Base-by-base conservation (phyloP, 2,888 invertebrate species). In the Biston stratarius region DNA sequence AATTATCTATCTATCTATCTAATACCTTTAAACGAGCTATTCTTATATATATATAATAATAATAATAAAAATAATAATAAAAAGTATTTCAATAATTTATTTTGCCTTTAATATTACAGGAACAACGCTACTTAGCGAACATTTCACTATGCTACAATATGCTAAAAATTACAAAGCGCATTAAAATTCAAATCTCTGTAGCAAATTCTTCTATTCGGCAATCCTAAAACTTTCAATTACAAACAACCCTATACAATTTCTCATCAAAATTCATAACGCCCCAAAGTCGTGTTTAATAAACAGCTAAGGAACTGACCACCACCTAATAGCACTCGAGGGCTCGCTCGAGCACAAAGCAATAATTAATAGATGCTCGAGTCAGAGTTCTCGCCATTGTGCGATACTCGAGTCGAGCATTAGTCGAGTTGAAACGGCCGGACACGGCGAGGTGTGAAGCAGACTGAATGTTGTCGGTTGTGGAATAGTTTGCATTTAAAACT, bases 361-460 rank as follows among this genome's bases (percentile, higher is more conserved):
- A 92, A 93, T 93, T 93, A 93, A 93, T 92, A 92, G 92, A 90
- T 87, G 85, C 91, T 91, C 85, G 86, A 88, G 87, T 85, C 87
- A 80, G 84, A 88, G 88, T 84, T 86, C 85, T 83, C 82, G 83
- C 80, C 82, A 71, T 72, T 72, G 69, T 73, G 70, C 36, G 11
- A 49, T 36, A n/a, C 62, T 69, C 38, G 57, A 60, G 57, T 60
- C 59, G 52, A 57, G 65, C 38, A 64, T 56, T 64, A 49, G 45
- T 63, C 42, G 2, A n/a, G 38, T 24, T 56, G 38, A 48, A 49
- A 44, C 47, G 75, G 33, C 74, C 74, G 86, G 86, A 87, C 87
- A 88, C 84, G 87, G 86, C 83, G 83, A 81, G 79, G 83, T 85
- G 88, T 86, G 86, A 88, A 87, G 83, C 83, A 80, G 81, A 82